Percentiles rank a stretch among this genome's conserved stretches.
Evolutionary conservation across 2,797 vertebrate species (phyloP).

Genomic region (Acanthornis magna): DNA sequence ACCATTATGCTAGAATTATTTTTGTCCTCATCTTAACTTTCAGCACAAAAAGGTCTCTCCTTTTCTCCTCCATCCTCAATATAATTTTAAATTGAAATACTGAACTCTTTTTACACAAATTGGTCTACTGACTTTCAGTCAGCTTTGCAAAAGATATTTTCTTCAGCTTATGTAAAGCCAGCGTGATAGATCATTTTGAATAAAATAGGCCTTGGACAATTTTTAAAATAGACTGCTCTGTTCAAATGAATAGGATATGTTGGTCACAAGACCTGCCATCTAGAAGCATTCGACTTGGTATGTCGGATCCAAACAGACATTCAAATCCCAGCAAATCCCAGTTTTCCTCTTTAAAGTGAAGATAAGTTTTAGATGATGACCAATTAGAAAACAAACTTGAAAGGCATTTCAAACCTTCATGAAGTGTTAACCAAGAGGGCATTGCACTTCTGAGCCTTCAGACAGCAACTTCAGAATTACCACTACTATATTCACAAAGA

Average conservation of each 20-base stretch:
- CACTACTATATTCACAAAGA: neutral
- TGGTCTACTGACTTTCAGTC: constrained; percentile 20
- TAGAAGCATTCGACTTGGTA: neutral
- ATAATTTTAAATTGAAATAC: constrained; percentile 37
- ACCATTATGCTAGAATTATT: constrained; percentile 9
- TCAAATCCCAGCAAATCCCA: neutral
- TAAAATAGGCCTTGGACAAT: constrained; percentile 18
- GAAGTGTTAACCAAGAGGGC: neutral
- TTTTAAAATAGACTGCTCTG: constrained; percentile 6
- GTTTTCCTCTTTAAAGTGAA: neutral
- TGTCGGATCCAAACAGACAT: neutral
- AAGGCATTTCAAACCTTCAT: neutral
- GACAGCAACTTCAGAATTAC: neutral
- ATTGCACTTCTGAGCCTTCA: neutral
- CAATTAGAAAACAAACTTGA: neutral
- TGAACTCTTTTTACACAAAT: constrained; percentile 2
- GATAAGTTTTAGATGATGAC: neutral
- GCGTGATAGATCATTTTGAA: constrained; percentile 16
- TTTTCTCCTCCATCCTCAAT: constrained; percentile 11
- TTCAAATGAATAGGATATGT: constrained; percentile 4
- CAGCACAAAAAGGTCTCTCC: constrained; percentile 15
- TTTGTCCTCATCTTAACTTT: constrained; percentile 30
- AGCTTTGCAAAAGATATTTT: constrained; percentile 30
- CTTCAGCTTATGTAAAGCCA: constrained; percentile 28
- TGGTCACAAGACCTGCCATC: neutral